phyloP scores from a whole-genome alignment of 2,888 invertebrate genomes.

The Ellobium chinense region DNA sequence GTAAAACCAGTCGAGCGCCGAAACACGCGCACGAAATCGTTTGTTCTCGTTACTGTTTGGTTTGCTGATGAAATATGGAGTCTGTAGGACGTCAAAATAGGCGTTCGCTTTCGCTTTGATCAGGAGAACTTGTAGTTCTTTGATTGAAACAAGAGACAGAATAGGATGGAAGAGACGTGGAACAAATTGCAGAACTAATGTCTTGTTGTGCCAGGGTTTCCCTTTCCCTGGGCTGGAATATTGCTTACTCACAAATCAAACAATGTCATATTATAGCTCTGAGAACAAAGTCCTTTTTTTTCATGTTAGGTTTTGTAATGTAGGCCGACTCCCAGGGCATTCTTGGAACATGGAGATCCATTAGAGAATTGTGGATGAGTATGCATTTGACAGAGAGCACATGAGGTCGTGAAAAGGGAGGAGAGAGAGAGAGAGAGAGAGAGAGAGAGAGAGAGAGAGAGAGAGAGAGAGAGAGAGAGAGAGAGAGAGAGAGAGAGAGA shows the following conservation, averaged over 20 bases:
- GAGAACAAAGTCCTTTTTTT: too few relatives aligned
- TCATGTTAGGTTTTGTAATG: too few relatives aligned
- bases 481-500: not conserved
- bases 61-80: not conserved
- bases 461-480: not conserved
- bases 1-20: not conserved
- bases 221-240: too few relatives aligned
- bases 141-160: too few relatives aligned
- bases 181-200: too few relatives aligned
- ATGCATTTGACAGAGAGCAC: not conserved
- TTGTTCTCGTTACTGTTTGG: not conserved
- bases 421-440: not conserved
- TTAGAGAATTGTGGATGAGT: too few relatives aligned
- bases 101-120: not conserved
- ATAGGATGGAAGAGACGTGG: too few relatives aligned
- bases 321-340: too few relatives aligned
- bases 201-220: too few relatives aligned
- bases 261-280: too few relatives aligned
- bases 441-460: conserved; percentile 1
- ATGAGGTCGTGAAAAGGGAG: not conserved
- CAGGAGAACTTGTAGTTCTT: not conserved
- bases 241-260: too few relatives aligned
- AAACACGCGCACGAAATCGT: not conserved
- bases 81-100: not conserved
- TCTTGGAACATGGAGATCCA: too few relatives aligned